phyloP scores from a whole-genome alignment of 2,113 vertebrate species.

The Chaetodon auriga region DNA sequence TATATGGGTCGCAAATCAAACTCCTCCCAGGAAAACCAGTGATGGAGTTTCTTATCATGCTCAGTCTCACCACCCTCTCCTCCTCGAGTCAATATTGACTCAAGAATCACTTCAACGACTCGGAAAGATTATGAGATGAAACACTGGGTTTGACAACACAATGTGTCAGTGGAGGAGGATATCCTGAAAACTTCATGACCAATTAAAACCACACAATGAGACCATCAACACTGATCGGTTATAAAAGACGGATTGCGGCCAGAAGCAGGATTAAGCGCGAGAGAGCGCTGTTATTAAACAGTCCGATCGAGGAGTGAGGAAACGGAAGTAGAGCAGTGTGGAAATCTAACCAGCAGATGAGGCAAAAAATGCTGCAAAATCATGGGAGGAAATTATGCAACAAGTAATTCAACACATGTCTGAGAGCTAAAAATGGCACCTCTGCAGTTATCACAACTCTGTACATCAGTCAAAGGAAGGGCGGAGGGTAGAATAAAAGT shows the following conservation, averaged over 20 bases:
- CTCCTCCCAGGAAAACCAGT: neutral
- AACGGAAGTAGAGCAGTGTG: slow-evolving; percentile 47
- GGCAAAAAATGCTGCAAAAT: slow-evolving; percentile 46
- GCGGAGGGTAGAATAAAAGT: neutral
- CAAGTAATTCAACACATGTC: neutral
- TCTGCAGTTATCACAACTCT: neutral
- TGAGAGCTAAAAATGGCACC: neutral
- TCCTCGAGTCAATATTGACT: slow-evolving; percentile 55
- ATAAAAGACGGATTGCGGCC: neutral
- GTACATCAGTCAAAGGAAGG: neutral
- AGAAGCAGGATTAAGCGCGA: neutral
- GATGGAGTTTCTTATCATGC: neutral
- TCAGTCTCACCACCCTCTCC: neutral
- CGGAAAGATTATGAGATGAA: slow-evolving; percentile 14
- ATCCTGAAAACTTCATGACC: slow-evolving; percentile 3
- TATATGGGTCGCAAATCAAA: neutral
- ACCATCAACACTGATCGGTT: neutral
- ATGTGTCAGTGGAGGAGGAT: neutral
- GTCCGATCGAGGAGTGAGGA: slow-evolving; percentile 21
- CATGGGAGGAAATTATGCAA: slow-evolving; percentile 68
- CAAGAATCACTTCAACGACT: slow-evolving; percentile 2
- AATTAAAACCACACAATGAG: slow-evolving; percentile 30
- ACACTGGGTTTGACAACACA: slow-evolving; percentile 8
- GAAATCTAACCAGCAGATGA: slow-evolving; percentile 39
- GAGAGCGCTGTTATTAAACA: neutral